Evolutionary conservation across 2,888 invertebrate species (phyloP), one percentile per base, ranked within the genome.

Genomic region (Melangyna quadrimaculata): DNA sequence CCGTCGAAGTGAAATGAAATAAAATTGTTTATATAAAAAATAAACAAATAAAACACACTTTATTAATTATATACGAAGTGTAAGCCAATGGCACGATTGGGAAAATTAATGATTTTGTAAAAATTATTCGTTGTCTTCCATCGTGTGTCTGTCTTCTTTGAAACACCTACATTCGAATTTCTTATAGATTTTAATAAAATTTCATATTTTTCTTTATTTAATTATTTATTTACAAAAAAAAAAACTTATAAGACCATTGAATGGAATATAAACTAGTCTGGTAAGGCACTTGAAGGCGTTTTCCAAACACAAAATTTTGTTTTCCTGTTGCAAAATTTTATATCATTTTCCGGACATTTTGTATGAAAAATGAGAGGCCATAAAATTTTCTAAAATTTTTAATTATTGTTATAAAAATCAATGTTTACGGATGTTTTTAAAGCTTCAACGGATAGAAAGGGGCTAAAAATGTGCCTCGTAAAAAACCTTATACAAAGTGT

Each of bases 331-430:
- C 19, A 24, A 63, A 35, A 48, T 35, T n/a, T 63, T 43, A 27
- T 67, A 35, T 32, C 5, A 32, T 48, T 67, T 22, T 67, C 22
- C 19, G 29, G 29, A 1, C 27, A 8, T 45, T 12, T 35, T 19
- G 32, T 24, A 57, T 12, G 69, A 70, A 55, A 51, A 63, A 80
- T 32, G 12, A 14, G 57, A 14, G 57, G 40, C 40, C 40, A 27
- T 81, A 51, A 71, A 35, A 59, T 17, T 63, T 65, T 57, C 32
- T 32, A 77, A 48, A 71, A 19, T 27, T 65, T 71, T 71, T 59
- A 48, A 69, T 70, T 77, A 51, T 19, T 77, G 77, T 77, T 65
- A 67, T 81, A 57, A 81, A 81, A 67, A 53, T 72, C 57, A 71
- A 27, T 63, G 63, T 63, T 55, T 70, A 75, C 55, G 32, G 19